phyloP scores from a whole-genome alignment of 2,888 invertebrate genomes.

The Tenodera sinensis region DNA sequence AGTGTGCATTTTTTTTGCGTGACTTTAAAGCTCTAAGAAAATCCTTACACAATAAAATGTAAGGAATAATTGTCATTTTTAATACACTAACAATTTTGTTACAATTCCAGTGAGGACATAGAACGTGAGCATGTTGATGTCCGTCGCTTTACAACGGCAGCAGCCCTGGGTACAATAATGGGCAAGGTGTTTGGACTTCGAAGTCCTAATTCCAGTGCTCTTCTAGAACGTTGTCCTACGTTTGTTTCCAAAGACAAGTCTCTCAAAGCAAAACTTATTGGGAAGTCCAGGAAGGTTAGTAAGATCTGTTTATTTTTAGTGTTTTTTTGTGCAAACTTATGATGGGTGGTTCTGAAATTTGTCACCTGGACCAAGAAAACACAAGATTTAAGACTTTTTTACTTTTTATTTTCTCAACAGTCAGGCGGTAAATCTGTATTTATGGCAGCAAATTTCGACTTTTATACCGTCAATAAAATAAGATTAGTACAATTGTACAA shows the following conservation, averaged over 20 bases:
- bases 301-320: not conserved
- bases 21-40: no score
- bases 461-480: no score
- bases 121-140: constrained; percentile 60
- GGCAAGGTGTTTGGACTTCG: constrained; percentile 71
- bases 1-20: no score
- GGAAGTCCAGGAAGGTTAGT: constrained; percentile 61
- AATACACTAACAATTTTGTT: not conserved
- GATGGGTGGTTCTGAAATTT: no score
- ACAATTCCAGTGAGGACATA: constrained; percentile 55
- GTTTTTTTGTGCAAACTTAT: not conserved
- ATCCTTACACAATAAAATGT: no score
- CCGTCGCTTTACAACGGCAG: constrained; percentile 65
- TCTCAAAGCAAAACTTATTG: constrained; percentile 61
- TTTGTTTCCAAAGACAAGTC: constrained; percentile 84
- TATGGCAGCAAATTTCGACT: no score
- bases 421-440: no score
- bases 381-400: no score
- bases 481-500: no score
- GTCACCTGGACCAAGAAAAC: no score
- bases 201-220: constrained; percentile 52
- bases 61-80: not conserved
- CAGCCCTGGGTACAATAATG: constrained; percentile 76
- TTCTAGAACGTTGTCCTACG: constrained; percentile 72
- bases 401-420: no score